Base-by-base conservation (phyloP, 2,797 vertebrate genomes). In the Gadopsis marmoratus region DNA sequence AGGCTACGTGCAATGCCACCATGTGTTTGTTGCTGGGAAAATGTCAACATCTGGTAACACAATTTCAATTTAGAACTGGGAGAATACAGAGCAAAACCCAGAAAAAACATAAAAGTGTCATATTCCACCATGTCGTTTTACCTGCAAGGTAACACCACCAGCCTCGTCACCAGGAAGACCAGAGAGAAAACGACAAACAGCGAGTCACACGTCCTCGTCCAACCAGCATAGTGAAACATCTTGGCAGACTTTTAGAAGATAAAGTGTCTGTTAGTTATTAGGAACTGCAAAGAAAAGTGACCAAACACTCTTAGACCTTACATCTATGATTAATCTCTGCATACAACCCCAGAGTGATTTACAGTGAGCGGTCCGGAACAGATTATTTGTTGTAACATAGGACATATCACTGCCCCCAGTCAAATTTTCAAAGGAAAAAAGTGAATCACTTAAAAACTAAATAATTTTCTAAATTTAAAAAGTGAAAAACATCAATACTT, bases 161-260 rank as follows among this genome's bases (percentile, higher is more conserved):
- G 95, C 43, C 97, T 95, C 3, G 96, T 97, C 87, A 95, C 74
- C 50, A 97, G 94, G 88, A 98, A 98, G 65, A 97, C 92, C 26
- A 93, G 77, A 8, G 97, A 88, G 69, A 98, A 98, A 82, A 96
- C 4, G 65, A 97, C 88, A 81, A 98, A 97, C 77, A 98, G 92
- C 3, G 84, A 62, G 85, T 98, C 95, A 45, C 97, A 97, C 0
- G 90, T 95, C 71, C 69, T 95, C 13, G 93, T 95, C 97, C 97
- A 97, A 74, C 94, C 95, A 3, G 94, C 96, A 17, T 98, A 98
- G 90, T 97, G 96, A 71, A 97, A 94, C 95, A 98, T 96, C 92
- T 98, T 98, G 23, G 96, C 96, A 79, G 94, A 96, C 97, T 98
- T 83, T 37, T 13, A 73, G 12, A 59, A 68, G 47, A 62, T 84